Base-by-base conservation (phyloP, 2,113 vertebrate genomes). In the Arizona elegans region DNA sequence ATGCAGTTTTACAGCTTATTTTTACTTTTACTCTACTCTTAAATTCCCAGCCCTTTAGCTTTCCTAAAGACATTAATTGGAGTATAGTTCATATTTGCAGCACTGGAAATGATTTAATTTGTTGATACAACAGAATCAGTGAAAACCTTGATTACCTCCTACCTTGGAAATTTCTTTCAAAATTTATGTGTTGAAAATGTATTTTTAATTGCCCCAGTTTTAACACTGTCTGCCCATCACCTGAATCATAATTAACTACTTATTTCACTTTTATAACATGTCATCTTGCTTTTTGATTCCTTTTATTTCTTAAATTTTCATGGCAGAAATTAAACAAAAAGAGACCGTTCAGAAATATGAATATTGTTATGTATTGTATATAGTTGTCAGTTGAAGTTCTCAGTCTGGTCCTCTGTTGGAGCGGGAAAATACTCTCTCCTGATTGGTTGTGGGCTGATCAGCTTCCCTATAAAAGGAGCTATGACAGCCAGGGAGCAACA, bases 71-170 rank as follows among this genome's bases (percentile, higher is more conserved):
- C 58, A 59, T 92, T 96, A 95, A 97, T 97, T 97, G 95, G 96
- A 96, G 94, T 90, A 90, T 26, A 96, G 92, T 97, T 94, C 92
- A 97, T 97, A 97, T 96, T 97, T 98, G 97, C 93, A 96, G 91
- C 93, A 94, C 90, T 96, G 96, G 92, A 97, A 95, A 96, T 90
- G 93, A 92, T 97, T 92, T 94, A 62, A 96, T 95, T 94, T 96
- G 86, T 93, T 97, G 95, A 47, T 95, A 95, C 96, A 96, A 94
- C 1, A 94, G 53, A 90, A 93, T 94, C 96, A 96, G 96, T 95
- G 95, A 96, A 97, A 96, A 89, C 94, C 96, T 89, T 86, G 86
- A 91, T 93, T 95, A 97, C 56, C 81, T 89, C 52, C 70, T 91
- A 95, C 86, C 70, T 94, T 90, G 90, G 87, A 92, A 93, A 87